Conservation (phyloP, 2,888 invertebrate genomes). For the Dynastes maya region DNA sequence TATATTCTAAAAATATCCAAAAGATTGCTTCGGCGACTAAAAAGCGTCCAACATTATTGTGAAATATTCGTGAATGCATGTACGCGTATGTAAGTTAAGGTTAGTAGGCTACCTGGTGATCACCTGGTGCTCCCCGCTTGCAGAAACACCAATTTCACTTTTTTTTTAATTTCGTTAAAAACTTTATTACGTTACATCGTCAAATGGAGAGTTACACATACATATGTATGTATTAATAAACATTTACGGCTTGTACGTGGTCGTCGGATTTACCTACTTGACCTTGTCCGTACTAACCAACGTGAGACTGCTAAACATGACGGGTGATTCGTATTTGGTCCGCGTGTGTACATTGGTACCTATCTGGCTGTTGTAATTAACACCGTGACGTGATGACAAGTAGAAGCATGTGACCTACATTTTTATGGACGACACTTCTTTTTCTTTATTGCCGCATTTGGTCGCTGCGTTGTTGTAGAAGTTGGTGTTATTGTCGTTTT, state of each 20-base stretch:
- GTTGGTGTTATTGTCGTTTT: constrained; percentile 4
- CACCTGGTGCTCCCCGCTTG: constrained; percentile 10
- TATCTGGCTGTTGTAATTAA: constrained; percentile 25
- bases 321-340: constrained; percentile 26
- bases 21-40: too few species aligned
- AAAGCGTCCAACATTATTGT: not conserved
- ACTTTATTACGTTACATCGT: constrained; percentile 6
- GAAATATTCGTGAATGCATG: not conserved
- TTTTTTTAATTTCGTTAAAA: constrained; percentile 32
- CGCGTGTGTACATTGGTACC: constrained; percentile 17
- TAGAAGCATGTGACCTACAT: constrained; percentile 19
- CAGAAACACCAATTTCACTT: constrained; percentile 28
- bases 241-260: constrained; percentile 13
- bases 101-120: constrained; percentile 21
- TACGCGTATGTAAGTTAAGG: constrained; percentile 25
- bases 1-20: too few species aligned
- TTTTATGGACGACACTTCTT: constrained; percentile 6
- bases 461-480: not conserved
- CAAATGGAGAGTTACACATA: not conserved
- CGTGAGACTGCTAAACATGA: not conserved
- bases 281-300: constrained; percentile 29
- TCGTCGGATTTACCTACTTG: constrained; percentile 21
- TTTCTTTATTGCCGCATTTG: constrained; percentile 8
- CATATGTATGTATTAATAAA: constrained; percentile 5
- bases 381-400: constrained; percentile 22